Evolutionary conservation across 2,797 vertebrate species (phyloP), one percentile per base, ranked within the genome.

Genomic region (Macroramphosus scolopax): DNA sequence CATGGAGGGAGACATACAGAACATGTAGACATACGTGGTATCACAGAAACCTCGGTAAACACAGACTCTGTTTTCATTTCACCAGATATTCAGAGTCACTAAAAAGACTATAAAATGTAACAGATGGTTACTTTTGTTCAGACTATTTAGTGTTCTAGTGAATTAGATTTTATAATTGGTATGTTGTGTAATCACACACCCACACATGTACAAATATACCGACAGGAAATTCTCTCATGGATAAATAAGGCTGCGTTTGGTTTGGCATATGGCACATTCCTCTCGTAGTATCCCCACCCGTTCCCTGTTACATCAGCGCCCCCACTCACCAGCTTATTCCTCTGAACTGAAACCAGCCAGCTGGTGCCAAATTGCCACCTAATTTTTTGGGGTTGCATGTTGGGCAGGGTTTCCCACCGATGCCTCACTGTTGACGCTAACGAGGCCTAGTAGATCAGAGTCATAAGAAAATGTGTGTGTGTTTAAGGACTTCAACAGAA

Each of bases 291-390:
- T n/a, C n/a, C n/a, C n/a, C 20, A 17, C 78, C 60, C 85, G 76
- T 80, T 82, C n/a, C 63, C 72, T 78, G 70, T 76, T 76, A 51
- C 59, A 69, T 80, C 72, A 67, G 51, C 52, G 43, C 74, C 77
- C 61, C 72, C 68, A 30, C 56, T 68, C 63, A 43, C 51, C 68
- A 68, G 63, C 76, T 51, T 59, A 60, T 75, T 72, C 65, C 63
- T 63, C 52, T 51, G 47, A 63, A 53, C 50, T 51, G 45, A 17
- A 52, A 67, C 17, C 60, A 66, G 52, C 65, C 66, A 70, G 67
- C 59, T 77, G 80, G 69, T 77, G 72, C 63, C 60, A 63, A 57
- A 66, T 72, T 28, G 13, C 54, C 65, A 33, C 56, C 58, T 66
- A 51, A 73, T 73, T 75, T 65, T 16, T 68, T 72, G 75, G 55